Percentiles rank a stretch among this genome's conserved stretches.
Conservation (phyloP, 2,797 vertebrate species). For the Poecile montanus region DNA sequence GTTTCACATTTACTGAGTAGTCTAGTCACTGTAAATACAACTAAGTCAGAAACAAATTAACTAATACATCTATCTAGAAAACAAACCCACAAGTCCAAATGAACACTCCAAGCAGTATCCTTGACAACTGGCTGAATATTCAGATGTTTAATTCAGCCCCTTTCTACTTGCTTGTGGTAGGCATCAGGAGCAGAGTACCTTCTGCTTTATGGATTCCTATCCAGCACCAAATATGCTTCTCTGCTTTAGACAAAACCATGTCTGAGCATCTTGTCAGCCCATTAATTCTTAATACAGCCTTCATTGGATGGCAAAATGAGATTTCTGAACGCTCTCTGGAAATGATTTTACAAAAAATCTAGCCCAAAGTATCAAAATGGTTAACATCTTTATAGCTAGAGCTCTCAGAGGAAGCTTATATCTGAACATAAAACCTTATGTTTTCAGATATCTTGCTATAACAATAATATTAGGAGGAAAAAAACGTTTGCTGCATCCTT, state of each 20-base stretch:
- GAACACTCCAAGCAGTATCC: neutral
- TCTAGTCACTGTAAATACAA: neutral
- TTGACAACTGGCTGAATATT: neutral
- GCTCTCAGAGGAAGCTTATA: neutral
- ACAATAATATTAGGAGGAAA: neutral
- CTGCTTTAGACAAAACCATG: neutral
- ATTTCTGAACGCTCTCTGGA: neutral
- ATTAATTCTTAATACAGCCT: neutral
- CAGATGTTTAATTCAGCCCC: neutral
- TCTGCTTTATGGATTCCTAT: neutral
- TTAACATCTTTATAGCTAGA: neutral
- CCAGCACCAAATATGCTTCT: neutral
- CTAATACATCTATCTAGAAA: neutral
- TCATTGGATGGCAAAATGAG: neutral
- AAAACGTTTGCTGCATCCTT: neutral
- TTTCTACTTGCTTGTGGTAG: neutral
- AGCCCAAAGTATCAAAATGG: neutral
- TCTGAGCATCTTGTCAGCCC: neutral
- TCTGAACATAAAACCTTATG: neutral
- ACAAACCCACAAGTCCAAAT: neutral
- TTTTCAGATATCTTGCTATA: neutral
- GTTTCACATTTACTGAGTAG: neutral
- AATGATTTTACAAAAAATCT: neutral
- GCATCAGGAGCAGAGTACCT: neutral
- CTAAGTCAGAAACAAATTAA: neutral